phyloP scores from a whole-genome alignment of 2,888 invertebrate genomes.

The Calameuta pallipes region DNA sequence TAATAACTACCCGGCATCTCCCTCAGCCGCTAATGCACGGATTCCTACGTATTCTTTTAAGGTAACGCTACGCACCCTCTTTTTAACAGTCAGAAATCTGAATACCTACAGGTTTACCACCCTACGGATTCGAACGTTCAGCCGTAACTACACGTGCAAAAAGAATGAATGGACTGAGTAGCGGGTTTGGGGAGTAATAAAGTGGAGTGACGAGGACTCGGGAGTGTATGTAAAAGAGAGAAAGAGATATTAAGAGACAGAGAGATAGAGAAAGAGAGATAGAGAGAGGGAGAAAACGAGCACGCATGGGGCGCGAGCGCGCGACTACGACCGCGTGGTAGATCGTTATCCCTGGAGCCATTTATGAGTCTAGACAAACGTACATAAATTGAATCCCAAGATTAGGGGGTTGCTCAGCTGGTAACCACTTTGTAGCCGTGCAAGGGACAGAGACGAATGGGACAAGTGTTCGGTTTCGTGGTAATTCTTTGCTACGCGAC shows the following conservation, averaged over 20 bases:
- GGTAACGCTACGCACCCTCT: too few relatives aligned
- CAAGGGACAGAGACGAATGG: conserved; percentile 39
- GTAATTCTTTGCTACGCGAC: background rate
- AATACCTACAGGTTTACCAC: too few relatives aligned
- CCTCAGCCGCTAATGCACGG: too few relatives aligned
- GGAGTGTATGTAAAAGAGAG: background rate
- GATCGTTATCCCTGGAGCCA: conserved; percentile 37
- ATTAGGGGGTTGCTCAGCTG: conserved; percentile 35
- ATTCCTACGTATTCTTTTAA: too few relatives aligned
- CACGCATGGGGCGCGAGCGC: background rate
- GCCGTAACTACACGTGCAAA: too few relatives aligned
- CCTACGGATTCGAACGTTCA: too few relatives aligned
- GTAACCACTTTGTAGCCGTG: conserved; percentile 39
- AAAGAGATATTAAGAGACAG: background rate
- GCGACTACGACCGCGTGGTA: background rate
- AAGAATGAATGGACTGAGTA: too few relatives aligned
- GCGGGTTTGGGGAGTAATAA: too few relatives aligned
- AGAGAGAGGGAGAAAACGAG: background rate
- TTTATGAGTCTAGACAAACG: conserved; percentile 38
- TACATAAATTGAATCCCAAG: conserved; percentile 40
- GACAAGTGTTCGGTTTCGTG: conserved; percentile 16
- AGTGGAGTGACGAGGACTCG: too few relatives aligned
- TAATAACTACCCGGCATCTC: too few relatives aligned
- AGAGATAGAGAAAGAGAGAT: conserved; percentile 2
- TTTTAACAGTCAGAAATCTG: too few relatives aligned